phyloP scores from a whole-genome alignment of 2,113 vertebrate species.

The Pelmatolapia mariae region DNA sequence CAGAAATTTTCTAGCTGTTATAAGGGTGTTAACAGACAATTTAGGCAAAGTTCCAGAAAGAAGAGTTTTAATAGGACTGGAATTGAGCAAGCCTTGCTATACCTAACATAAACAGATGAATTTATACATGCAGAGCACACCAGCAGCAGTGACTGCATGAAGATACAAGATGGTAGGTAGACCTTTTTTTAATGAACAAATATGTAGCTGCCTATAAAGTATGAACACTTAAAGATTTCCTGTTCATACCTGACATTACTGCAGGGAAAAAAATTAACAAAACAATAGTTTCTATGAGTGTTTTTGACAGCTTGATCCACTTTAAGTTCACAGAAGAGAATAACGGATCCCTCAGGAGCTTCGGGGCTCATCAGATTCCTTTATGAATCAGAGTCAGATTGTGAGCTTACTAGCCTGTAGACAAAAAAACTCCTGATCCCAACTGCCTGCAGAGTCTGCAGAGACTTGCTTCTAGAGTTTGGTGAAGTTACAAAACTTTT shows the following conservation, averaged over 20 bases:
- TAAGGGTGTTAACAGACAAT: not conserved
- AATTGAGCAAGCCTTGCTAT: not conserved
- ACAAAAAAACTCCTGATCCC: not conserved
- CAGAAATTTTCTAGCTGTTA: not conserved
- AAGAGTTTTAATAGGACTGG: not conserved
- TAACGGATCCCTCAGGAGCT: not conserved
- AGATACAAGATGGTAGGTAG: not conserved
- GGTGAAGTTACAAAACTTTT: not conserved
- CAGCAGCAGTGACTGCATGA: not conserved
- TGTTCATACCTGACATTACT: not conserved
- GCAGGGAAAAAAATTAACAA: not conserved
- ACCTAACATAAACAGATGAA: not conserved
- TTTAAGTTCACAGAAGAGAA: not conserved
- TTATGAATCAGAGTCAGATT: not conserved
- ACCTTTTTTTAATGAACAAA: not conserved
- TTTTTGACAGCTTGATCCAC: not conserved
- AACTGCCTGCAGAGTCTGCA: not conserved
- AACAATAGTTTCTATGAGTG: not conserved
- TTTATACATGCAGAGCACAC: not conserved
- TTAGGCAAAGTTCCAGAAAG: not conserved
- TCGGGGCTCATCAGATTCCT: not conserved
- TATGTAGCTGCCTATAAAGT: not conserved
- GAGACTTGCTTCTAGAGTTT: not conserved
- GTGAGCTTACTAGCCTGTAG: not conserved
- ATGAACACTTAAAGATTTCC: not conserved